phyloP scores from a whole-genome alignment of 2,113 vertebrate genomes.

The Elaphurus davidianus region DNA sequence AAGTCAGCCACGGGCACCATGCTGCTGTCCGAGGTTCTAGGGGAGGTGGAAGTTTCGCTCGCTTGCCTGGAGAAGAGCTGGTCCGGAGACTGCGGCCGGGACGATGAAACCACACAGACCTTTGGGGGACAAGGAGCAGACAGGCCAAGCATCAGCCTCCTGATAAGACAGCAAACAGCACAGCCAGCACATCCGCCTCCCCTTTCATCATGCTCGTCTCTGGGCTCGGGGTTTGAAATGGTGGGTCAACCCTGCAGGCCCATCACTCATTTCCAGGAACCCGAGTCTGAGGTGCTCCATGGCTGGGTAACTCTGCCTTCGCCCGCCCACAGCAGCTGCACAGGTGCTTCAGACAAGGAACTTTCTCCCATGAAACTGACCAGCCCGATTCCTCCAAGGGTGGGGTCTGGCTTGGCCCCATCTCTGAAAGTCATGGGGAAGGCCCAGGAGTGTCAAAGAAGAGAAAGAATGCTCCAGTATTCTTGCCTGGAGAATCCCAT shows the following conservation, averaged over 20 bases:
- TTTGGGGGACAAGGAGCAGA: constrained; percentile 60
- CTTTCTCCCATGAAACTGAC: not conserved
- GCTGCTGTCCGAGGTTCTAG: constrained; percentile 58
- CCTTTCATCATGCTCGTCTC: not conserved
- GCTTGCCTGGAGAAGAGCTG: constrained; percentile 67
- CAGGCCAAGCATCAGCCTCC: not conserved
- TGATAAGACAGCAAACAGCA: fast-evolving
- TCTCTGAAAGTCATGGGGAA: not conserved
- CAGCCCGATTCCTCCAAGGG: not conserved
- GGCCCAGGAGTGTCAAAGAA: not conserved
- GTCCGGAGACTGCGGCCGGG: constrained; percentile 77
- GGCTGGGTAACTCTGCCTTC: not conserved
- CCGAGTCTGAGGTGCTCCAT: fast-evolving
- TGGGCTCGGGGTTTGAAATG: not conserved
- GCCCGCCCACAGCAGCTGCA: not conserved
- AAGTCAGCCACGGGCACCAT: constrained; percentile 84
- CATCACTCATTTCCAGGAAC: not conserved
- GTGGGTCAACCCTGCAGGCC: not conserved
- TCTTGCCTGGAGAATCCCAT: not conserved
- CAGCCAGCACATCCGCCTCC: too few species aligned
- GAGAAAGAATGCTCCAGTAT: not conserved
- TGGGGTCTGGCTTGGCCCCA: not conserved
- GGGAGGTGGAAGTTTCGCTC: constrained; percentile 49
- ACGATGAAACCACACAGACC: constrained; percentile 76
- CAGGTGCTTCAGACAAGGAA: not conserved